Base-by-base conservation (phyloP, 2,888 invertebrate species). In the Molorchus minor region DNA sequence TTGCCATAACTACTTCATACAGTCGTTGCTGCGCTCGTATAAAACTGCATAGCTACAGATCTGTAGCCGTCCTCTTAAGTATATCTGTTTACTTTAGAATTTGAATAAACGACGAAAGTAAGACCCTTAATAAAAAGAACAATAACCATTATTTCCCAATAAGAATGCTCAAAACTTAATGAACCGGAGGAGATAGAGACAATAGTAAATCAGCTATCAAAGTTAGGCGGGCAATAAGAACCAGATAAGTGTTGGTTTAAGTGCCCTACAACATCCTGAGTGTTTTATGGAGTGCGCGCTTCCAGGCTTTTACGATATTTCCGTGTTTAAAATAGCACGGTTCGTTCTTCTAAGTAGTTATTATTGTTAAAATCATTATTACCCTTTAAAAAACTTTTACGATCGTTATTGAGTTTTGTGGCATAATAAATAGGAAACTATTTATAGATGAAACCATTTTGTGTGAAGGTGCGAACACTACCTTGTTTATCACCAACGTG, bases 161-260 rank as follows among this genome's bases (percentile, higher is more conserved):
- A 38, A 49, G 49, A 49, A 49, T 38, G 38, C 38, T 25, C 25
- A 25, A 20, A 40, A 40, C 49, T 49, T 49, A 49, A 49, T 38
- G 49, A 49, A 38, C 38, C 38, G 49, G 25, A 49, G 38, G 36
- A 49, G 49, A 38, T 38, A 29, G 38, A 36, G 49, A 49, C 49
- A 49, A 38, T 35, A 17, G 49, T 49, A 49, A 49, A 49, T 49
- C 49, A 49, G 38, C 49, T 8, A 38, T 49, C 47, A 47, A 17
- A 49, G 38, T 38, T 38, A 25, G 38, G 20, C 36, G 15, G 13
- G 38, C 38, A 38, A 36, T 47, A 47, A 20, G 20, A 47, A 29
- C 13, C 15, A 38, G 49, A 49, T 49, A 49, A 49, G 49, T 38
- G 49, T 49, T 49, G 17, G 21, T 38, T 49, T 38, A 38, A 15